Conservation (phyloP, 2,888 invertebrate species). For the Nymphalis c-album region DNA sequence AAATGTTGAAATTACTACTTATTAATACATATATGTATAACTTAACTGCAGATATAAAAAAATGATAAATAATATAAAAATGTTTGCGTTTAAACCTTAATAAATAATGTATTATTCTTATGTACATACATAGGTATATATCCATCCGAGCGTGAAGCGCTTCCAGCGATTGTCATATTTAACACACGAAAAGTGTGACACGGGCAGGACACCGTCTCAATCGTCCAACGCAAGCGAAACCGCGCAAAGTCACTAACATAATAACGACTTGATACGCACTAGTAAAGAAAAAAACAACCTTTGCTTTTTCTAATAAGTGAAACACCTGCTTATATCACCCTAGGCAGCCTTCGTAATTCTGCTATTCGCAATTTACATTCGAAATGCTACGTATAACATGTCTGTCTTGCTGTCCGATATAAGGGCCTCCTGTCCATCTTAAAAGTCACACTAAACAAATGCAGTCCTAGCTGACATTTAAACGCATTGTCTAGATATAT, state of each 20-base stretch:
- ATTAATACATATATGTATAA: too few relatives aligned
- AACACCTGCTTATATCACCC: constrained; percentile 18
- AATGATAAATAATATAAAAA: too few relatives aligned
- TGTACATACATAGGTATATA: too few relatives aligned
- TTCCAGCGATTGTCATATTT: too few relatives aligned
- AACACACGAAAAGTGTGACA: too few relatives aligned
- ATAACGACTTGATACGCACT: neutral
- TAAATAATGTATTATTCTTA: too few relatives aligned
- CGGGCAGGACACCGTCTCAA: too few relatives aligned
- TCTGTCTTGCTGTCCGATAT: constrained; percentile 52
- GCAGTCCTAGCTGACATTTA: constrained; percentile 45
- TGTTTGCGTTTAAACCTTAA: too few relatives aligned
- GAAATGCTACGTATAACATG: constrained; percentile 49
- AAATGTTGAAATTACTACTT: too few relatives aligned
- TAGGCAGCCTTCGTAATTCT: constrained; percentile 9
- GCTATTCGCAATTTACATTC: constrained; percentile 50
- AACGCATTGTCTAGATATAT: constrained; percentile 40
- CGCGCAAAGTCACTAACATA: neutral
- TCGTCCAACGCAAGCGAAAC: neutral
- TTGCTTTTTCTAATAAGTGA: constrained; percentile 11
- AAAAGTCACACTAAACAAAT: constrained; percentile 41
- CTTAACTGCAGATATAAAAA: too few relatives aligned
- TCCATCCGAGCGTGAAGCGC: too few relatives aligned
- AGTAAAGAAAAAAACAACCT: constrained; percentile 6
- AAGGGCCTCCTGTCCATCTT: constrained; percentile 63